Evolutionary conservation across 2,797 vertebrate genomes (phyloP).

Genomic region (Semotilus atromaculatus): DNA sequence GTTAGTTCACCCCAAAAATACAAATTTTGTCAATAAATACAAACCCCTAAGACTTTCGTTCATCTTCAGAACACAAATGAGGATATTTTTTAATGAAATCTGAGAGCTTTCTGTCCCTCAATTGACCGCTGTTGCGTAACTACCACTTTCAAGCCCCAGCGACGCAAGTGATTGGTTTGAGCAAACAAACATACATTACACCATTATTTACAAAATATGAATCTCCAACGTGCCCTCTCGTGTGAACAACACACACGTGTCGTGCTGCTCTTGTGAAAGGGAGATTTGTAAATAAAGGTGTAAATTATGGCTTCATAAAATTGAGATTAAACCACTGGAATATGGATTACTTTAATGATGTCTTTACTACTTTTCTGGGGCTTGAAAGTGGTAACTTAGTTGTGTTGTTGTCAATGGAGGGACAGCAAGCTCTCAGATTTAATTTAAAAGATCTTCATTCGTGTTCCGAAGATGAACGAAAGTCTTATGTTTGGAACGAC

Average conservation of each 20-base stretch:
- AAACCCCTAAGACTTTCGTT: neutral
- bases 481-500: too few relatives aligned
- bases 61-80: neutral
- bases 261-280: neutral
- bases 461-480: neutral
- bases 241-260: neutral
- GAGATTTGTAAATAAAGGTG: neutral
- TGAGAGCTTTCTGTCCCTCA: neutral
- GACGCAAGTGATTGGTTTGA: too few relatives aligned
- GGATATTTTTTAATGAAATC: neutral
- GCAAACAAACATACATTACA: too few relatives aligned
- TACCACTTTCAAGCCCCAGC: too few relatives aligned
- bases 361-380: neutral
- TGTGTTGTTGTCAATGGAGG: neutral
- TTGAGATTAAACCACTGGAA: neutral
- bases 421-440: neutral
- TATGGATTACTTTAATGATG: neutral
- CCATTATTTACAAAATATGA: neutral
- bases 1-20: neutral
- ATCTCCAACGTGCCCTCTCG: neutral
- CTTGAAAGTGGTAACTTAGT: neutral
- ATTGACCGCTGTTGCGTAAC: too few relatives aligned
- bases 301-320: neutral
- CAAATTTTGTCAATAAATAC: neutral
- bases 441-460: neutral